Percentiles rank a stretch among this genome's conserved stretches.
Conservation (phyloP, 2,888 invertebrate genomes). For the Neria commutata region DNA sequence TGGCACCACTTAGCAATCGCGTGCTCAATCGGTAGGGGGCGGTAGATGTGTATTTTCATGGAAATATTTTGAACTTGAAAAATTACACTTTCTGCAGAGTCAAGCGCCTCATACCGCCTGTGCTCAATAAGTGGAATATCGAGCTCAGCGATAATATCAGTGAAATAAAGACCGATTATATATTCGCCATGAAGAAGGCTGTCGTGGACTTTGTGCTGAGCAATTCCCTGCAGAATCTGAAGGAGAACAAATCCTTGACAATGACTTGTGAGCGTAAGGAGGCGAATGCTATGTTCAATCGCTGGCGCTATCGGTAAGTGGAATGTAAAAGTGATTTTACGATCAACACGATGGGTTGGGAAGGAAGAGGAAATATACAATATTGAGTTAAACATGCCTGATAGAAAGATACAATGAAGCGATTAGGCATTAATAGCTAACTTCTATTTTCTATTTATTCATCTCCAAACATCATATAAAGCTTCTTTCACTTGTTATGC, state of each 20-base stretch:
- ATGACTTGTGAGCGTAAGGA: slow-evolving; percentile 64
- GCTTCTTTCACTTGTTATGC: too few relatives aligned
- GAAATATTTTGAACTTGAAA: neutral
- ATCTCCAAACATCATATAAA: too few relatives aligned
- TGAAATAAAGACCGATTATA: slow-evolving; percentile 85
- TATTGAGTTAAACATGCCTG: too few relatives aligned
- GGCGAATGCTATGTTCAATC: slow-evolving; percentile 68
- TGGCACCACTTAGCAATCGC: slow-evolving; percentile 79
- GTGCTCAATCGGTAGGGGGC: slow-evolving; percentile 70
- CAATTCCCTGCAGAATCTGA: slow-evolving; percentile 66
- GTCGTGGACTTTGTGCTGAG: slow-evolving; percentile 90
- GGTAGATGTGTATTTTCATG: neutral
- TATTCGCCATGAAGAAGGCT: slow-evolving; percentile 87
- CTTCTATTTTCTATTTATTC: too few relatives aligned
- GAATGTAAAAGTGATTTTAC: too few relatives aligned
- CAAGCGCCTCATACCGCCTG: slow-evolving; percentile 68
- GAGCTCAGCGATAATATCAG: slow-evolving; percentile 69
- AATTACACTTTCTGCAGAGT: slow-evolving; percentile 62
- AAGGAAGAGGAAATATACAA: too few relatives aligned
- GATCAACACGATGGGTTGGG: too few relatives aligned
- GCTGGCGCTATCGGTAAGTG: slow-evolving; percentile 68
- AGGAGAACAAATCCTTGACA: slow-evolving; percentile 28
- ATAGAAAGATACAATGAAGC: too few relatives aligned
- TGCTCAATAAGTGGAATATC: slow-evolving; percentile 69
- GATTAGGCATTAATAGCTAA: too few relatives aligned